Conservation (phyloP, 1,140 invertebrate genomes). For the Teleogryllus occipitalis region DNA sequence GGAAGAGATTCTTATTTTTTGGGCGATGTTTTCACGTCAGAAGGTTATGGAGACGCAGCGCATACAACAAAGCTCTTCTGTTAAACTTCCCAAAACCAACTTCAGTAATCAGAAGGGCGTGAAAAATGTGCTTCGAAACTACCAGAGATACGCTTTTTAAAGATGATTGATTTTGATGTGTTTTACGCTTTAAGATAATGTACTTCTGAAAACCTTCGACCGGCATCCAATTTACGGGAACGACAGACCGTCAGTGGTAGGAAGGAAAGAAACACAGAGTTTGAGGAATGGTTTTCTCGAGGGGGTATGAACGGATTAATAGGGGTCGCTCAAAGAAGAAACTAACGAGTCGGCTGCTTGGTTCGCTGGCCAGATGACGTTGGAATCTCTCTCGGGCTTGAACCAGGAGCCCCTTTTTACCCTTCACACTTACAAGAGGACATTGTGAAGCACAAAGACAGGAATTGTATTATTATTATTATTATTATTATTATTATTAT, state of each 20-base stretch:
- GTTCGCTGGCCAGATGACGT: neutral
- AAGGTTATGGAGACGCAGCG: neutral
- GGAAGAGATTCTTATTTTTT: neutral
- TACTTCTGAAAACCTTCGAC: neutral
- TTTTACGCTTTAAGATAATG: neutral
- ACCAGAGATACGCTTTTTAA: neutral
- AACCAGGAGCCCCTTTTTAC: no score
- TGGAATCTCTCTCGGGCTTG: neutral
- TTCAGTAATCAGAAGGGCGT: neutral
- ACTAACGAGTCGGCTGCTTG: neutral
- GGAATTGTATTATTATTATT: no score
- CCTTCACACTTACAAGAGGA: no score
- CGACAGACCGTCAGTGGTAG: neutral
- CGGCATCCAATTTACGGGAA: neutral
- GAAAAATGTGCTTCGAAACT: neutral
- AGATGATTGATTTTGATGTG: neutral
- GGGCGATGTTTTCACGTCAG: neutral
- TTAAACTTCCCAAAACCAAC: neutral
- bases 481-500: no score
- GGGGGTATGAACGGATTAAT: neutral
- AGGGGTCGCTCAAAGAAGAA: neutral
- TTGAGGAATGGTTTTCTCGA: neutral
- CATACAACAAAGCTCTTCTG: neutral
- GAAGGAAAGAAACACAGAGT: neutral
- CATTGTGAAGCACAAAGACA: no score